Percentiles rank a stretch among this genome's conserved stretches.
These are phyloP conservation scores for Mirza zaza DNA, from an alignment of 2,113 vertebrate genomes.

Conservation along the genomic window DNA sequence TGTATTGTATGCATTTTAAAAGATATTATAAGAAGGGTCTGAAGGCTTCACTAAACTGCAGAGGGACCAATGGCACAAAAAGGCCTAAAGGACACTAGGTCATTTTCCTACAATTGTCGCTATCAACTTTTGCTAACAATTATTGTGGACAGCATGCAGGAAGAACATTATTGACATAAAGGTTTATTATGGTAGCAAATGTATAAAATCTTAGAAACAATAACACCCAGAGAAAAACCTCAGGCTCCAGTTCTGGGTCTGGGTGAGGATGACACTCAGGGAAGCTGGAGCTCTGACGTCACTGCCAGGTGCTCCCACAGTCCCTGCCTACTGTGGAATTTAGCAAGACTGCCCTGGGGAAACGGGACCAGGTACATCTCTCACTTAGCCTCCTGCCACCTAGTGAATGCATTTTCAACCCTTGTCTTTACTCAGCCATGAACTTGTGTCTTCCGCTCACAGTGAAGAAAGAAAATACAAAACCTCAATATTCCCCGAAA, in stretches of 20 bases:
- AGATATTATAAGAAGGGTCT: not conserved
- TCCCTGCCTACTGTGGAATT: not conserved
- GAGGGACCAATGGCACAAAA: not conserved
- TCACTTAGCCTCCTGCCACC: not conserved
- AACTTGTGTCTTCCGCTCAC: not conserved
- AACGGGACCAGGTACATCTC: not conserved
- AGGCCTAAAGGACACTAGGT: not conserved
- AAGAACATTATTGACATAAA: not conserved
- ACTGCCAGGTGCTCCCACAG: not conserved
- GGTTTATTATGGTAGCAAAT: not conserved
- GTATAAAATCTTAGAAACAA: not conserved
- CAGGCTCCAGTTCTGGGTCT: not conserved
- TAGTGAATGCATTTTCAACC: not conserved
- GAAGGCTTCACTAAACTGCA: not conserved
- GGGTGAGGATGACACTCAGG: not conserved
- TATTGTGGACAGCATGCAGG: not conserved
- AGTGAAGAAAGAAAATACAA: not conserved
- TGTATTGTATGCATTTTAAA: conserved; percentile 23
- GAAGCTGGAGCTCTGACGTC: not conserved
- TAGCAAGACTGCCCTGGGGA: not conserved
- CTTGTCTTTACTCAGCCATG: not conserved
- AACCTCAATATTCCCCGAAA: not conserved
- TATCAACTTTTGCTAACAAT: not conserved
- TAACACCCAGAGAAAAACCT: not conserved
- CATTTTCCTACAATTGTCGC: not conserved